Evolutionary conservation across 1,140 invertebrate genomes (phyloP), one percentile per base, ranked within the genome.

Genomic region (Aplysia californica): DNA sequence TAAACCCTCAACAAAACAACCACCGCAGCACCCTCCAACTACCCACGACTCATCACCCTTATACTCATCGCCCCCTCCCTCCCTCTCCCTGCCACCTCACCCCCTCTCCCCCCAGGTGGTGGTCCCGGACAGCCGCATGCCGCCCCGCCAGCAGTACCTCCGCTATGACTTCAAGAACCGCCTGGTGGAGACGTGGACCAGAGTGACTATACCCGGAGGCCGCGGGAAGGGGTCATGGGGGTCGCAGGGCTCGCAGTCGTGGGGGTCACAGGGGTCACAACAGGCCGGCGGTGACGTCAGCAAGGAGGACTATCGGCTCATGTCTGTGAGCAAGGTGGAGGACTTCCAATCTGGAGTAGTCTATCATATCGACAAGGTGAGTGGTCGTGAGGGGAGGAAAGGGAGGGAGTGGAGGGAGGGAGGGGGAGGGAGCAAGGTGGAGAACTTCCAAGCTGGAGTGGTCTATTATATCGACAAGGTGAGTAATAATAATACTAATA

Each of bases 151-250:
- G 70, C 23, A 73, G 6, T 39, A 59, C 21, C 33, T 73, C 21
- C 31, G 5, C n/a, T 73, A 73, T n/a, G 70, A 73, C 58, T 15
- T 5, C 21, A 31, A 38, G 31, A 33, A 73, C 58, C 31, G 26
- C 29, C 55, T 73, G 3, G 2, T 33, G 4, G 70, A 73, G 58
- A 73, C 55, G 29, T 23, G 29, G 1, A 1, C 6, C 23, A n/a
- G 20, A 2, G 2, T 38, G 33, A 4, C 56, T 18, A 10, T 4
- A 26, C 31, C 33, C 3, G 1, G n/a, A 58, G 26, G 10, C 2
- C 15, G 2, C 18, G 18, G 20, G 29, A 6, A 2, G 29, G 39
- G 1, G 3, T 29, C 44, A 55, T 26, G 1, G 26, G 20, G 5
- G 23, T n/a, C 2, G 56, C 18, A 5, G 2, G 4, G 6, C 3